Evolutionary conservation across 1,140 invertebrate genomes (phyloP).

Genomic region (Drosophila fuyamai): DNA sequence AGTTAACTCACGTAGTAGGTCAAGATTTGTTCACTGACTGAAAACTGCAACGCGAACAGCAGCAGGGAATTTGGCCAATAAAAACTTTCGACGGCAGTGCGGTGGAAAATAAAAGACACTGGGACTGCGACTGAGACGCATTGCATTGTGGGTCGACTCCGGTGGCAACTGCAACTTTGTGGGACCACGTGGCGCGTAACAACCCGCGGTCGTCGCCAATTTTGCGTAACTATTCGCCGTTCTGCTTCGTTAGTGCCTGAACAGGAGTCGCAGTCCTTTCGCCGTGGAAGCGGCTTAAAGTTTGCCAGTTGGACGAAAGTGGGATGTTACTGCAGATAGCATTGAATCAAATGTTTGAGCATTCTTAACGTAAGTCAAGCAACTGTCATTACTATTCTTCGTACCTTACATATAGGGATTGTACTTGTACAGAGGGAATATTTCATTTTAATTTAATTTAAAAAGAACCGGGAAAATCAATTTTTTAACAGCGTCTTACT

Average conservation of each 20-base stretch:
- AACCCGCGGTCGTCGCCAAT: constrained; percentile 74
- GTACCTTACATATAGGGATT: too few species aligned
- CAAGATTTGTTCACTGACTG: constrained; percentile 17
- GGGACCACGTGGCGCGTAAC: constrained; percentile 70
- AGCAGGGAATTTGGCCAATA: constrained; percentile 64
- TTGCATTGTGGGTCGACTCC: constrained; percentile 17
- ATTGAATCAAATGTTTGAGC: constrained; percentile 56
- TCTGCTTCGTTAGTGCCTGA: constrained; percentile 67
- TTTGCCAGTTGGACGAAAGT: constrained; percentile 46
- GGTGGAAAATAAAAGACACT: not conserved
- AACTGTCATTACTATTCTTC: too few species aligned
- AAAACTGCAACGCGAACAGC: constrained; percentile 6
- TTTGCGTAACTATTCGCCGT: constrained; percentile 73
- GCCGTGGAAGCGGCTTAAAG: constrained; percentile 46
- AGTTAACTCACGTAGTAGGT: constrained; percentile 39
- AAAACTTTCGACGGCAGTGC: constrained; percentile 59
- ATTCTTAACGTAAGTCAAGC: too few species aligned
- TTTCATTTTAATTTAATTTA: too few species aligned
- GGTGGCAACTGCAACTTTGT: constrained; percentile 53
- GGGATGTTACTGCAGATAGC: constrained; percentile 61
- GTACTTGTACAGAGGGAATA: too few species aligned
- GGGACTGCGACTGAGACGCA: not conserved
- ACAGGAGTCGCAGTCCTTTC: constrained; percentile 11
- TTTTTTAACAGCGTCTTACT: too few species aligned
- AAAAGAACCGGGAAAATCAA: too few species aligned